Percentiles rank a stretch among this genome's conserved stretches.
Conservation (phyloP, 2,113 vertebrate species). For the Lathamus discolor region DNA sequence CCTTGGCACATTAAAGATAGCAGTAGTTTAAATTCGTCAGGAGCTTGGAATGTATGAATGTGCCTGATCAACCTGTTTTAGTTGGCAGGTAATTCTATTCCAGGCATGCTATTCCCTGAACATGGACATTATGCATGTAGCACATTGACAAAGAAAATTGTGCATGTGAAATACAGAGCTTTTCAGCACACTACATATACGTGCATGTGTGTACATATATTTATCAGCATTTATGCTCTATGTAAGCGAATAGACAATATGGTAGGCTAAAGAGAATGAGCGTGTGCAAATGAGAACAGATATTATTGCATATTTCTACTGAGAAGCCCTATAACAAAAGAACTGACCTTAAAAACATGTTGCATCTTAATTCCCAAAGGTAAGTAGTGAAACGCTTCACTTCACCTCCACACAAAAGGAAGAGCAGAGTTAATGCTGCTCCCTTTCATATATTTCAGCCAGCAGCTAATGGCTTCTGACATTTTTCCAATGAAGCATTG, state of each 20-base stretch:
- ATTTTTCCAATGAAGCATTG: slow-evolving; percentile 37
- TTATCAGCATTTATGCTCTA: neutral
- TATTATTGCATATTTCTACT: neutral
- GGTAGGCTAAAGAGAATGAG: neutral
- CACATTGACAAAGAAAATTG: neutral
- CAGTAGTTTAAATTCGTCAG: neutral
- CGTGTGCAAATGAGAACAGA: neutral
- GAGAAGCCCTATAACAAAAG: neutral
- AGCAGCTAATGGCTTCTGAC: slow-evolving; percentile 39
- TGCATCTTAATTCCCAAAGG: neutral
- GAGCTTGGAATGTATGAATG: neutral
- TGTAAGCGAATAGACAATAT: accelerated
- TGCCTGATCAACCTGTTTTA: neutral
- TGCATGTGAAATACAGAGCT: neutral
- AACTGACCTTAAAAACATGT: slow-evolving; percentile 24
- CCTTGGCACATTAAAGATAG: neutral
- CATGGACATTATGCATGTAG: neutral
- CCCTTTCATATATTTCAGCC: slow-evolving; percentile 15
- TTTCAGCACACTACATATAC: neutral
- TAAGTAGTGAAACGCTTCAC: neutral
- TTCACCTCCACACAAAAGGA: neutral
- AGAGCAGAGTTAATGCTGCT: neutral
- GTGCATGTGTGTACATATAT: neutral
- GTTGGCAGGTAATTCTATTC: neutral
- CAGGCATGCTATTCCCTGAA: neutral